phyloP scores from a whole-genome alignment of 2,113 vertebrate species.

The Paramormyrops kingsleyae region DNA sequence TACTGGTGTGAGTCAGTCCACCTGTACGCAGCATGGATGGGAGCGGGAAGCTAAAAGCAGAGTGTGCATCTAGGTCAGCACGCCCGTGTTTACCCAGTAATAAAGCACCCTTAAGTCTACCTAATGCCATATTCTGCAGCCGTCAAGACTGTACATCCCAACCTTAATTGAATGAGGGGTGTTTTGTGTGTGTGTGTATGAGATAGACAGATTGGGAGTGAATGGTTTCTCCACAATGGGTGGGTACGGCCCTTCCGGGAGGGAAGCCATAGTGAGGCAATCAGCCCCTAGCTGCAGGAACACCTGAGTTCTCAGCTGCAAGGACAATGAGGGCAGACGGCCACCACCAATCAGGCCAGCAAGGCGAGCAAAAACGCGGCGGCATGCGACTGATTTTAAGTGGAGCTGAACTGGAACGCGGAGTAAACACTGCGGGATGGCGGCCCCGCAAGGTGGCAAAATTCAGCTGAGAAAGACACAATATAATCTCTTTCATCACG shows the following conservation, averaged over 20 bases:
- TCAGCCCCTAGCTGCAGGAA: slow-evolving; percentile 22
- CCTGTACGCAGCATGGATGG: slow-evolving; percentile 30
- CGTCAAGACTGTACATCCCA: slow-evolving; percentile 9
- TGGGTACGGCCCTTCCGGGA: not conserved
- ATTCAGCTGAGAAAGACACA: not conserved
- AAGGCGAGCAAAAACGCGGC: not conserved
- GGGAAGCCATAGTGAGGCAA: slow-evolving; percentile 12
- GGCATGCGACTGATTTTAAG: not conserved
- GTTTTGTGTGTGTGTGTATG: not conserved
- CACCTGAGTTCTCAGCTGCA: slow-evolving; percentile 22
- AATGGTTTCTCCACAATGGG: not conserved
- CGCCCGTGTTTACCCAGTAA: slow-evolving; percentile 19
- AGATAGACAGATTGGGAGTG: slow-evolving; percentile 10
- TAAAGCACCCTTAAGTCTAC: slow-evolving; percentile 4
- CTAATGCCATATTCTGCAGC: slow-evolving; percentile 18
- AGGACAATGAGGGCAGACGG: not conserved
- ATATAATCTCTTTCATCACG: not conserved
- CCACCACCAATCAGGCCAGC: not conserved
- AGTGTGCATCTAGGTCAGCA: slow-evolving; percentile 37
- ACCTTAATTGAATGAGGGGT: slow-evolving; percentile 11
- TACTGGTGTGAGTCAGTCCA: slow-evolving; percentile 32
- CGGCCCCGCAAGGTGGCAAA: not conserved
- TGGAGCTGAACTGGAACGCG: not conserved
- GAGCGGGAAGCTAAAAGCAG: slow-evolving; percentile 14
- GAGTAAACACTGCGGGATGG: not conserved